Percentiles rank a stretch among this genome's conserved stretches.
These are phyloP conservation scores for Parnassius mnemosyne DNA, from an alignment of 2,888 invertebrate species.

Conservation along the genomic window DNA sequence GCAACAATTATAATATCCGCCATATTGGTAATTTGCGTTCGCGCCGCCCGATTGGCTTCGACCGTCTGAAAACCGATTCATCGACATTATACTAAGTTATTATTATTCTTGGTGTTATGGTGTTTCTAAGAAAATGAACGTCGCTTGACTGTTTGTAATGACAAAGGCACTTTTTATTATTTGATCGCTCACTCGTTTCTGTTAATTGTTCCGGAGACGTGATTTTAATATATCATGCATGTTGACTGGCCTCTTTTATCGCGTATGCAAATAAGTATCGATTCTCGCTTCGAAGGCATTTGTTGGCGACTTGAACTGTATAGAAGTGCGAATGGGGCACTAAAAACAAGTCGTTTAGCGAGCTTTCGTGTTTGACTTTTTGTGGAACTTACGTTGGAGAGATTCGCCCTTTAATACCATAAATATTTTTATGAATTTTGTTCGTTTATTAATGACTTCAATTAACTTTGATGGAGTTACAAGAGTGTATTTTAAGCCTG, in stretches of 20 bases:
- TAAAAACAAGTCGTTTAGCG: conserved; percentile 36
- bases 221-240: conserved; percentile 78
- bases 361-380: conserved; percentile 34
- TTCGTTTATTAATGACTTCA: background rate
- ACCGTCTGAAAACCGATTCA: conserved; percentile 52
- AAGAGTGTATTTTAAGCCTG: too few species aligned
- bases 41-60: conserved; percentile 48
- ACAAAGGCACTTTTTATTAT: conserved; percentile 76
- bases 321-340: conserved; percentile 44
- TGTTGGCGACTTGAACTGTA: conserved; percentile 30
- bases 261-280: conserved; percentile 66
- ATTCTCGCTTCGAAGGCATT: conserved; percentile 38
- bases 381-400: conserved; percentile 32
- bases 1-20: conserved; percentile 45
- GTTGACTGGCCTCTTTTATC: conserved; percentile 67
- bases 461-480: background rate
- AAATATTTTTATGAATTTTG: conserved; percentile 1
- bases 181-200: conserved; percentile 73
- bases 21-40: conserved; percentile 50
- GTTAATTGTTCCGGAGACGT: conserved; percentile 75
- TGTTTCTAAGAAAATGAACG: conserved; percentile 60
- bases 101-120: conserved; percentile 48
- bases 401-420: conserved; percentile 19
- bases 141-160: conserved; percentile 62
- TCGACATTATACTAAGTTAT: conserved; percentile 46